phyloP scores from a whole-genome alignment of 1,140 invertebrate species.

The Aphidius ervi region DNA sequence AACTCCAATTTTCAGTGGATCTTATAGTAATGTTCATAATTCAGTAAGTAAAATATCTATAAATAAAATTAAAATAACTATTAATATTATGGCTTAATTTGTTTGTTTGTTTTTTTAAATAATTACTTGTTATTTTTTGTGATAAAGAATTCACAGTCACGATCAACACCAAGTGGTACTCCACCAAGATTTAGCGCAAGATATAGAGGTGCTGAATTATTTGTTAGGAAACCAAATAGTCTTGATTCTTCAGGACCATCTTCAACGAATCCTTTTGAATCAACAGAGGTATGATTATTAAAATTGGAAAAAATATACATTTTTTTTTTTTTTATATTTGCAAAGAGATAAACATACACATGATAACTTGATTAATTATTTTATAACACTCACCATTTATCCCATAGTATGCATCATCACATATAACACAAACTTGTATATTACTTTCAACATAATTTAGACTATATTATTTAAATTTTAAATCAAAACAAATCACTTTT shows the following conservation, averaged over 20 bases:
- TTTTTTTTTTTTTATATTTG: neutral
- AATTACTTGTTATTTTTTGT: conserved; percentile 7
- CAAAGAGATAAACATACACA: no score
- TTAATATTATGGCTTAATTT: neutral
- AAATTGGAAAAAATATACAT: conserved; percentile 10
- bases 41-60: conserved; percentile 29
- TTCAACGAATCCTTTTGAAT: conserved; percentile 40
- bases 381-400: no score
- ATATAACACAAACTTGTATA: no score
- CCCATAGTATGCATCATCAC: no score
- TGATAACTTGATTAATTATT: no score
- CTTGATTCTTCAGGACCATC: conserved; percentile 35
- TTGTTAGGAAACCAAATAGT: conserved; percentile 40
- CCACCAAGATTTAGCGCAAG: conserved; percentile 47
- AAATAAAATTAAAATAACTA: neutral
- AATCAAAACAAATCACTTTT: no score
- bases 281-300: conserved; percentile 41
- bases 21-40: conserved; percentile 41
- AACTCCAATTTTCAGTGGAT: conserved; percentile 39
- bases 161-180: conserved; percentile 43
- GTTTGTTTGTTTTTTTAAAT: conserved; percentile 7
- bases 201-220: conserved; percentile 47
- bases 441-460: no score
- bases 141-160: conserved; percentile 41
- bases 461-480: no score